Evolutionary conservation across 2,113 vertebrate species (phyloP).

Genomic region (Myrmophylax atrothorax): DNA sequence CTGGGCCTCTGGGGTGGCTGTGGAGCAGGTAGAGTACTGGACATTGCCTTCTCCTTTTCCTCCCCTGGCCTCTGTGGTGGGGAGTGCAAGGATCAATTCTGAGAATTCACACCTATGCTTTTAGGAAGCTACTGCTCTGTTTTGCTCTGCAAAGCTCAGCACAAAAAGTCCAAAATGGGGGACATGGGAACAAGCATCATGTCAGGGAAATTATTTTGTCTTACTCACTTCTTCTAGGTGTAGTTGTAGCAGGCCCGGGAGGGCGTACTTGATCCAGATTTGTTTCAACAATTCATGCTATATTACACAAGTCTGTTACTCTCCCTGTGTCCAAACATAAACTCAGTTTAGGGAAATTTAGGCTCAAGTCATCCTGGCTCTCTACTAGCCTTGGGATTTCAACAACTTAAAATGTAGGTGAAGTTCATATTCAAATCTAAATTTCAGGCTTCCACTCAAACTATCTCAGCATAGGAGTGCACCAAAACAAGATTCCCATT

Average conservation of each 20-base stretch:
- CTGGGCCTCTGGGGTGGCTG: background rate
- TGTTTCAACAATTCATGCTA: slow-evolving; percentile 9
- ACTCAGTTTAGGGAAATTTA: background rate
- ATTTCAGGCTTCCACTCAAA: background rate
- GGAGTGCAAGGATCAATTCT: background rate
- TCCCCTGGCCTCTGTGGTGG: background rate
- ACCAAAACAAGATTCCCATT: background rate
- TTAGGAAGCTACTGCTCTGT: background rate
- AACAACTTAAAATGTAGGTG: background rate
- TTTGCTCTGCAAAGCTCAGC: background rate
- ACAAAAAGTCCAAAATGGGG: background rate
- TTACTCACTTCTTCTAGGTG: slow-evolving; percentile 31
- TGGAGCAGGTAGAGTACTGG: background rate
- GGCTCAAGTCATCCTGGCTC: background rate
- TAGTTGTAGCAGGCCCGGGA: background rate
- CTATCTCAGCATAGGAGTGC: background rate
- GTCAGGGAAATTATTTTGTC: background rate
- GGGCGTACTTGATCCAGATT: background rate
- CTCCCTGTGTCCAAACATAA: background rate
- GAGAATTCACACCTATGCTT: background rate
- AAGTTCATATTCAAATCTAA: slow-evolving; percentile 6
- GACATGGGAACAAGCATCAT: background rate
- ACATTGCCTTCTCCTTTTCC: background rate
- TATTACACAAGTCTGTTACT: slow-evolving; percentile 3
- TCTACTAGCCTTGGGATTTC: slow-evolving; percentile 12